A percentile compares a stretch with the other conserved stretches of the same genome.
These are phyloP conservation scores for Entomobrya multifasciata DNA, from an alignment of 2,888 invertebrate genomes.

Conservation along the genomic window DNA sequence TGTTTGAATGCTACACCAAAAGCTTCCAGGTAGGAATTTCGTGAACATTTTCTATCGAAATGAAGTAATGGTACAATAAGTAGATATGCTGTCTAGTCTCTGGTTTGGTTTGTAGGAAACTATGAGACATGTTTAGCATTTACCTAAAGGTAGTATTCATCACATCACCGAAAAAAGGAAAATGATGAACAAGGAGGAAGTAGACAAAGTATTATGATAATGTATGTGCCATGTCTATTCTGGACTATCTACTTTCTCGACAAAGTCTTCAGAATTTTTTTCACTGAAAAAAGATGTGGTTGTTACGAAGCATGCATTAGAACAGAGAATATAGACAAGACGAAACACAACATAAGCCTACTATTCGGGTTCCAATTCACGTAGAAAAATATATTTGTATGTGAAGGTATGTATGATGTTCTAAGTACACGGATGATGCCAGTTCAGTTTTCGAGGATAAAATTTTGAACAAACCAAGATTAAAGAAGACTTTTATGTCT, in stretches of 20 bases:
- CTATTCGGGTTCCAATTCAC: slow-evolving; percentile 43
- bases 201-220: not conserved
- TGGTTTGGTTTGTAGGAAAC: no score
- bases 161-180: not conserved
- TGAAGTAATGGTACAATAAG: no score
- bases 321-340: not conserved
- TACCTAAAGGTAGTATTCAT: no score
- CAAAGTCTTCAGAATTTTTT: not conserved
- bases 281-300: not conserved
- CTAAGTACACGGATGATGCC: not conserved
- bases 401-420: not conserved
- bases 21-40: no score
- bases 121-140: no score
- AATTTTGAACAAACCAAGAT: slow-evolving; percentile 69
- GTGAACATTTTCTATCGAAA: no score
- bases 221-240: not conserved
- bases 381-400: not conserved
- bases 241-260: not conserved
- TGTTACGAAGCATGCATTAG: not conserved
- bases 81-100: no score
- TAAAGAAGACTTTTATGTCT: slow-evolving; percentile 70
- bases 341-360: not conserved
- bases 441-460: slow-evolving; percentile 36
- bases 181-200: no score
- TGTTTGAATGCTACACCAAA: no score